Evolutionary conservation across 1,140 invertebrate species (phyloP), one percentile per base, ranked within the genome.

Genomic region (Plutomurus gul): DNA sequence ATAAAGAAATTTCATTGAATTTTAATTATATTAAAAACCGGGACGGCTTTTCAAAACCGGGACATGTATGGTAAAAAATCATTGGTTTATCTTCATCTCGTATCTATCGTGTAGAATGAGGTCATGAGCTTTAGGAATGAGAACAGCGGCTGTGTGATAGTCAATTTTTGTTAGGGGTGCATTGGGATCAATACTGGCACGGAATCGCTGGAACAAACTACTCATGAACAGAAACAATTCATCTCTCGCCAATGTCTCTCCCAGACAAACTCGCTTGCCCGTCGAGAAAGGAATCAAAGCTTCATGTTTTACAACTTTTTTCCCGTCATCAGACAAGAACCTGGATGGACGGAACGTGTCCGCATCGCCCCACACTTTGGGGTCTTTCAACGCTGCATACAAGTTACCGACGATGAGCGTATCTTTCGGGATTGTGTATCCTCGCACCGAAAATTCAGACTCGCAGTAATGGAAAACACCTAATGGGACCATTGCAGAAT

Each of bases 281-380:
- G 92, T 87, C 43, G 93, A 92, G 83, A 96, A 96, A 0, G 94
- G 93, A 82, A 93, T 88, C 84, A 92, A 94, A 36, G 79, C 72
- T 36, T 79, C 88, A 22, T 94, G 92, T 0, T 92, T 91, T 16
- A 92, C 85, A 3, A 86, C 84, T 27, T 86, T 82, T 84, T 91
- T 92, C 7, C 92, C 39, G 13, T 72, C 70, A 4, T 20, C 36
- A 0, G 37, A 72, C 10, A 85, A 33, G 39, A 82, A 84, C 22
- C 84, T 78, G 18, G 84, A 81, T 0, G 86, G 86, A 8, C 84
- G 22, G 78, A 87, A 87, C 40, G 76, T 79, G 2, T 85, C 84
- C 0, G 85, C 85, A 1, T 87, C 84, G 16, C 77, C 75, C 74
- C 74, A 76, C 1, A 60, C 30, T 25, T 36, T 13, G 0, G 47